Conservation (phyloP, 2,797 vertebrate species). For the Xiphorhynchus erythropygius region DNA sequence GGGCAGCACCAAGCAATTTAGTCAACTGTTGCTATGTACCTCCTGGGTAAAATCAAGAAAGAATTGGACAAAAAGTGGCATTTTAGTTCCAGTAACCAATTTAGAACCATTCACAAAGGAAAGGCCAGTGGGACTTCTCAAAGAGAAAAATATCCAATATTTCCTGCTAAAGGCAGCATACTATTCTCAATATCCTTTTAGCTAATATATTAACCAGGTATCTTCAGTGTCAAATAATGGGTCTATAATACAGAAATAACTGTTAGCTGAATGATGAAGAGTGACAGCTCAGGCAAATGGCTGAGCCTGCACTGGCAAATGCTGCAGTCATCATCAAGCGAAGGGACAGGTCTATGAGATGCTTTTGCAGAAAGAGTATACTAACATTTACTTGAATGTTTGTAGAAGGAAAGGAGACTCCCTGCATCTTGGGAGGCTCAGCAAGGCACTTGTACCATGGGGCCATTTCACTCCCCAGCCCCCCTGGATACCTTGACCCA, state of each 20-base stretch:
- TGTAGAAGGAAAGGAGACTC: not conserved
- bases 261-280: constrained; percentile 18
- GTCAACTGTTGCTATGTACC: not conserved
- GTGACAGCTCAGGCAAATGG: constrained; percentile 1
- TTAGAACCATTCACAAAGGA: constrained; percentile 26
- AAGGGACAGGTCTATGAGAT: not conserved
- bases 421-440: not conserved
- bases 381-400: not conserved
- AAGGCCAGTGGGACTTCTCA: constrained; percentile 30
- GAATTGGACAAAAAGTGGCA: constrained; percentile 17
- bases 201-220: constrained; percentile 6
- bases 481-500: not conserved
- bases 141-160: constrained; percentile 2
- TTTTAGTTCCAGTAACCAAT: constrained; percentile 52
- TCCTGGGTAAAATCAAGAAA: constrained; percentile 3
- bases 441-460: not conserved
- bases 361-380: not conserved
- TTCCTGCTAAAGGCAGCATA: not conserved
- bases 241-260: constrained; percentile 13
- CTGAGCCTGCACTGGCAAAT: not conserved
- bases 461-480: not conserved
- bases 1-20: constrained; percentile 8
- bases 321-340: not conserved
- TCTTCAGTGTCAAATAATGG: constrained; percentile 2
- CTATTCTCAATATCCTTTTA: not conserved